Conservation (phyloP, 1,140 invertebrate species). For the Phocides pigmalion region DNA sequence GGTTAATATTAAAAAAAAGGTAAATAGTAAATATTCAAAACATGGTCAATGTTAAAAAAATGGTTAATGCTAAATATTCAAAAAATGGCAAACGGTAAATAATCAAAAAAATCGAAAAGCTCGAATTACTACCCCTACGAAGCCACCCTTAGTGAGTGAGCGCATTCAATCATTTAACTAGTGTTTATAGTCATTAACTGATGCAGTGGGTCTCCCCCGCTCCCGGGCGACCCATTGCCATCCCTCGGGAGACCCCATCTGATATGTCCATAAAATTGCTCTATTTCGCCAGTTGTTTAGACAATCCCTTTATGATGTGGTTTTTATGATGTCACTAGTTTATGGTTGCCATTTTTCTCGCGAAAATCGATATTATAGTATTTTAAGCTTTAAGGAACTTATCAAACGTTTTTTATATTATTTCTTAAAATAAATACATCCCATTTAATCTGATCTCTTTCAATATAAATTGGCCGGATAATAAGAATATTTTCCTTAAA, state of each 20-base stretch:
- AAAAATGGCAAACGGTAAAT: too few species aligned
- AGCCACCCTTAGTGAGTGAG: constrained; percentile 25
- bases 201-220: constrained; percentile 41
- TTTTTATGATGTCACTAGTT: constrained; percentile 41
- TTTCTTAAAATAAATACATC: too few species aligned
- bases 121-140: neutral
- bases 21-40: too few species aligned
- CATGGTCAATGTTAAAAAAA: too few species aligned
- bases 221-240: constrained; percentile 41
- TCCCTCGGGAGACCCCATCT: constrained; percentile 43
- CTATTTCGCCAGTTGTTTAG: constrained; percentile 55
- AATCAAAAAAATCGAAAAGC: too few species aligned
- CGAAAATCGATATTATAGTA: too few species aligned
- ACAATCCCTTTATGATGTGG: constrained; percentile 46
- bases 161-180: constrained; percentile 54
- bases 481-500: constrained; percentile 21
- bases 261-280: constrained; percentile 53
- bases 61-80: too few species aligned
- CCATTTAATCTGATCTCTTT: constrained; percentile 38
- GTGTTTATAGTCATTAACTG: constrained; percentile 57
- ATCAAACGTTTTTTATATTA: too few species aligned
- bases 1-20: too few species aligned
- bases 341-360: constrained; percentile 12
- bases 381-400: constrained; percentile 46
- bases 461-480: constrained; percentile 29